Evolutionary conservation across 2,888 invertebrate genomes (phyloP), one percentile per base, ranked within the genome.

Genomic region (Erebia ligea): DNA sequence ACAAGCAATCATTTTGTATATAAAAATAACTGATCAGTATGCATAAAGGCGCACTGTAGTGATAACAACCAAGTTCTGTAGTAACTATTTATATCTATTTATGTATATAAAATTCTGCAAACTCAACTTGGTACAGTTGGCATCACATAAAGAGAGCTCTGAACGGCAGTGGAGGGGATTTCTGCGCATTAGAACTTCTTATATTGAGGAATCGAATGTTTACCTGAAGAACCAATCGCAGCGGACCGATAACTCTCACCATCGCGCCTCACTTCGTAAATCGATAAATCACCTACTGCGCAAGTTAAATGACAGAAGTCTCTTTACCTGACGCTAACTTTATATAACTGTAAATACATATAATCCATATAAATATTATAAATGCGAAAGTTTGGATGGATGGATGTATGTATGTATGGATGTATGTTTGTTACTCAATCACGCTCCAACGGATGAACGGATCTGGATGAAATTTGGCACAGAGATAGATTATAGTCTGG

Each of bases 1-100:
- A 61, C 45, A 61, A 6, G 13, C 45, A 61, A n/a, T 58, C 58
- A 40, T n/a, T 40, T n/a, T 42, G 40, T 52, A 11, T 45, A 45
- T 21, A 45, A 45, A 45, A 62, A 45, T 62, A 62, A 62, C 45
- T 21, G 48, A 48, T 62, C 15, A 15, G 9, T 45, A 1, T 42
- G n/a, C 4, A 15, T 48, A 21, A 21, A 52, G 48, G 57, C 58
- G 25, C 59, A 71, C 58, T 25, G 63, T 42, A 52, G 63, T 64
- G 66, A 15, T 57, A 57, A 62, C 17, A 50, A 63, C 57, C 70
- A 65, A 74, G 64, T 64, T 62, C 45, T 45, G 21, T 42, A 5
- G 42, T 62, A 61, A 52, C 17, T 17, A 52, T 17, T 52, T 17
- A 50, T 50, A 15, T 15, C 5, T 50, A n/a, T n/a, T 50, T 50